These are phyloP conservation scores for Drosophila ambigua DNA, from an alignment of 1,140 invertebrate species.

Conservation along the genomic window DNA sequence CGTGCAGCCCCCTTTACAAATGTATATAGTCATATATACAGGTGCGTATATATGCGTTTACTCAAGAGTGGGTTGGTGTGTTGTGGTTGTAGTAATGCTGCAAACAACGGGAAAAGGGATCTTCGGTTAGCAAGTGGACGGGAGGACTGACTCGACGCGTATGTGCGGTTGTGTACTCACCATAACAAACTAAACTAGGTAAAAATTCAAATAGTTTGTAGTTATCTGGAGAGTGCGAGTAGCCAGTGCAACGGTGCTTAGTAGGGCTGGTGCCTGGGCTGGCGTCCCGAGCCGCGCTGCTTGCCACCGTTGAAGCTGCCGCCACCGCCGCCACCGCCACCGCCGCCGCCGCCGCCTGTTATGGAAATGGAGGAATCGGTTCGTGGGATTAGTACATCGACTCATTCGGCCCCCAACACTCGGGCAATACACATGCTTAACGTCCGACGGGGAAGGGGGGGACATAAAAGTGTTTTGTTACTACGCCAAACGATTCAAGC, in stretches of 20 bases:
- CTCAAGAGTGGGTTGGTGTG: conserved; percentile 32
- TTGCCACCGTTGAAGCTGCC: conserved; percentile 84
- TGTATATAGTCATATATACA: conserved; percentile 35
- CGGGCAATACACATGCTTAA: conserved; percentile 28
- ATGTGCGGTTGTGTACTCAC: conserved; percentile 38
- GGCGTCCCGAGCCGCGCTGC: conserved; percentile 81
- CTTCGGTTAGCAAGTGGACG: background rate
- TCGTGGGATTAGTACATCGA: conserved; percentile 10
- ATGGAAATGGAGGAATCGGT: conserved; percentile 24
- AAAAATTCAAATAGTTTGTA: conserved; percentile 82
- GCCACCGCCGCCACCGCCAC: conserved; percentile 58
- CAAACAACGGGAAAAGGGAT: conserved; percentile 1
- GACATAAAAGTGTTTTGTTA: conserved; percentile 41
- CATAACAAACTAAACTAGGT: conserved; percentile 83
- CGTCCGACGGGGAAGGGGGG: conserved; percentile 15
- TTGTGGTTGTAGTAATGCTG: conserved; percentile 60
- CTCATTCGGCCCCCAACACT: background rate
- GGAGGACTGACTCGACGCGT: background rate
- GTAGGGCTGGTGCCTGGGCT: conserved; percentile 84
- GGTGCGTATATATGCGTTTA: conserved; percentile 35
- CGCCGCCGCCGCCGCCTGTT: conserved; percentile 44
- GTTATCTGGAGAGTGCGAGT: conserved; percentile 66
- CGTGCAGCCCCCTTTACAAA: conserved; percentile 30
- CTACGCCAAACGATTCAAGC: conserved; percentile 65
- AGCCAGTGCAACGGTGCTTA: conserved; percentile 53